These are phyloP conservation scores for Pangasius mekongensis DNA, from an alignment of 2,797 vertebrate species.

Conservation along the genomic window DNA sequence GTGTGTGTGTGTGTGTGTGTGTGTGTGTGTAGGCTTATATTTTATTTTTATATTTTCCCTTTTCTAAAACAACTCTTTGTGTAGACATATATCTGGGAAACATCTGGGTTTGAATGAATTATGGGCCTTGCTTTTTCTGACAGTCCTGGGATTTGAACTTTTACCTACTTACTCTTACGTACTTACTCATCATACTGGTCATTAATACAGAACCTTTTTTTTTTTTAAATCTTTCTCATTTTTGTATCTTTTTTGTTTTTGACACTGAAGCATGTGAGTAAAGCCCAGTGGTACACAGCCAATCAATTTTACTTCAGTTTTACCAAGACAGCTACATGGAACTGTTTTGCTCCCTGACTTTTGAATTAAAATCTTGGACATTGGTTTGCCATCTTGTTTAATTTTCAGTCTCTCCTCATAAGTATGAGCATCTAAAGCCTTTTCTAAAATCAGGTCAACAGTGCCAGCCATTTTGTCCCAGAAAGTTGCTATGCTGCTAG, in stretches of 20 bases:
- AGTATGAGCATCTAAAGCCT: not conserved
- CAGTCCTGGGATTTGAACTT: not conserved
- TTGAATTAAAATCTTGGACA: not conserved
- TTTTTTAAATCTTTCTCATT: not conserved
- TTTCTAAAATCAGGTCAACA: not conserved
- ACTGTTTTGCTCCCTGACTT: not conserved
- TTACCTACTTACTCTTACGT: not conserved
- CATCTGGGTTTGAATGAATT: not conserved
- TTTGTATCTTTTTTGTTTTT: not conserved
- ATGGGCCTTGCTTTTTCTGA: not conserved
- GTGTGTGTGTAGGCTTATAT: not conserved
- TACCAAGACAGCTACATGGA: not conserved
- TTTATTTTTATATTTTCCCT: not conserved
- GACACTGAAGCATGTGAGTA: not conserved
- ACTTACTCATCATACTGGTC: not conserved
- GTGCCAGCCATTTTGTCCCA: not conserved
- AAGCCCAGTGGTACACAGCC: not conserved
- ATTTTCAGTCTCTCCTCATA: not conserved
- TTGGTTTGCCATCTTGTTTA: not conserved
- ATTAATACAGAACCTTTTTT: not conserved
- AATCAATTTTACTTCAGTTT: not conserved
- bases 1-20: too few relatives aligned
- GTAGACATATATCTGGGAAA: not conserved
- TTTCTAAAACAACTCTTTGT: not conserved
- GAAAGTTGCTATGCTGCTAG: not conserved